These are phyloP conservation scores for Ophion costatus DNA, from an alignment of 2,888 invertebrate species.

Conservation along the genomic window DNA sequence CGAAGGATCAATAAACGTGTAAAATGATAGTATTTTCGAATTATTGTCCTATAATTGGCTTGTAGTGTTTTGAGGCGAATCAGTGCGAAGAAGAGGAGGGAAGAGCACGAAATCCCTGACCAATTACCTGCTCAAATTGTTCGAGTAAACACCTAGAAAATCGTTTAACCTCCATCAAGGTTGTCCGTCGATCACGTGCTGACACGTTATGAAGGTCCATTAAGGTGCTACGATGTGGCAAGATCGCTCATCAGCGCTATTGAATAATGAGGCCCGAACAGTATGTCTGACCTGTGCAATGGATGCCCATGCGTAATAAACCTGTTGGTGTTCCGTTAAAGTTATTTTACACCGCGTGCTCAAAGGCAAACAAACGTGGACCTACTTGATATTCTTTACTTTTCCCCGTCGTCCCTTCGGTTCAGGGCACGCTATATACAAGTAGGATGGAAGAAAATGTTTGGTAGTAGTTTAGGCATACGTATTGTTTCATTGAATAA, in stretches of 20 bases:
- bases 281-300: constrained; percentile 5
- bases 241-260: constrained; percentile 17
- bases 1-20: too few relatives aligned
- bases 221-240: constrained; percentile 31
- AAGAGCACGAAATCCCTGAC: constrained; percentile 1
- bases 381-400: not conserved
- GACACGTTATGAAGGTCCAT: constrained; percentile 38
- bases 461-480: not conserved
- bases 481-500: not conserved
- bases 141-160: constrained; percentile 34
- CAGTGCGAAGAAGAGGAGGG: not conserved
- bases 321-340: not conserved
- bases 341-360: not conserved
- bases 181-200: constrained; percentile 26
- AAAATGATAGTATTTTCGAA: not conserved
- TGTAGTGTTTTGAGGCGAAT: not conserved
- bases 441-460: not conserved
- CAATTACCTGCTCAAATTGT: constrained; percentile 43
- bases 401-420: not conserved
- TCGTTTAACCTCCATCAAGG: constrained; percentile 18
- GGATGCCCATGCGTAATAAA: not conserved
- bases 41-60: not conserved
- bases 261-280: constrained; percentile 33
- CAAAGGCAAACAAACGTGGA: not conserved
- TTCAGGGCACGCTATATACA: not conserved